These are phyloP conservation scores for Grallaria varia DNA, from an alignment of 2,113 vertebrate species.

Conservation along the genomic window DNA sequence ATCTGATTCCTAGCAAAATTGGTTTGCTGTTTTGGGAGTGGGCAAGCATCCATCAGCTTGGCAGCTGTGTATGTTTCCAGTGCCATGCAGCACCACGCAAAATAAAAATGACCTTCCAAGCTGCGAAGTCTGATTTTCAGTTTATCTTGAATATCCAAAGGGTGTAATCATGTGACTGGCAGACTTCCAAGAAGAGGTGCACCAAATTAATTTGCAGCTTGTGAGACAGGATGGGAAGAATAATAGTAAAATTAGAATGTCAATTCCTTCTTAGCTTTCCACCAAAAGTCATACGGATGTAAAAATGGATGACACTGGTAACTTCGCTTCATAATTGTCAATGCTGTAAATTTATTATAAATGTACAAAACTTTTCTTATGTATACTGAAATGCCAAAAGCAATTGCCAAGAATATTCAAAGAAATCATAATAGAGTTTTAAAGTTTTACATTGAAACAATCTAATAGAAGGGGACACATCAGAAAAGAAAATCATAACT, in stretches of 20 bases:
- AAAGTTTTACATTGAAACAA: not conserved
- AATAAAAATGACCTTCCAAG: not conserved
- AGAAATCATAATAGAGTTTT: not conserved
- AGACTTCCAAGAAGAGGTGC: not conserved
- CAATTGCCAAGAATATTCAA: not conserved
- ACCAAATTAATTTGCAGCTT: not conserved
- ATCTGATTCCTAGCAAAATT: not conserved
- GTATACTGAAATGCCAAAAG: not conserved
- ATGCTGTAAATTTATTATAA: not conserved
- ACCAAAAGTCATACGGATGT: not conserved
- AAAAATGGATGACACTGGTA: not conserved
- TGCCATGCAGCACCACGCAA: not conserved
- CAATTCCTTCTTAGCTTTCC: not conserved
- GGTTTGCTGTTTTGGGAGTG: not conserved
- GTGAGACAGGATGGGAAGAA: not conserved
- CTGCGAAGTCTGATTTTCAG: not conserved
- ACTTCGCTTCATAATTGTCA: not conserved
- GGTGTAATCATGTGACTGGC: not conserved
- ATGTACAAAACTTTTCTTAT: not conserved
- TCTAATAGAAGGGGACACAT: not conserved
- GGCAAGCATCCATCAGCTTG: not conserved
- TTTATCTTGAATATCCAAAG: not conserved
- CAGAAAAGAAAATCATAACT: not conserved
- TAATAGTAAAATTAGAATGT: not conserved
- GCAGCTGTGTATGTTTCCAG: not conserved